phyloP scores from a whole-genome alignment of 2,888 invertebrate species.

The Pammene aurita region DNA sequence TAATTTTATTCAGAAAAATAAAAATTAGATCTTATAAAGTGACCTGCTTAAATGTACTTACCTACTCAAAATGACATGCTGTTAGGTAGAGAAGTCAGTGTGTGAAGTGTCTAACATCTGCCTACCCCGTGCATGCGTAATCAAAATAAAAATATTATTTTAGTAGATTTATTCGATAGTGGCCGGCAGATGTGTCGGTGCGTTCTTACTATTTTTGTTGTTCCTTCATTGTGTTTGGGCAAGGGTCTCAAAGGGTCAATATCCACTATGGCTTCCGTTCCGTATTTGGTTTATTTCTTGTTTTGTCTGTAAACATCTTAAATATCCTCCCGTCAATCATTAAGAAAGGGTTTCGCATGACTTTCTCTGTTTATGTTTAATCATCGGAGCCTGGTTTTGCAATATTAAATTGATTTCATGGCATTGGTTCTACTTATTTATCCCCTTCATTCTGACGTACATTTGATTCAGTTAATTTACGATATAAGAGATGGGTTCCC shows the following conservation, averaged over 20 bases:
- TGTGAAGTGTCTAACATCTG: constrained; percentile 72
- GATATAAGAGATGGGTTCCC: constrained; percentile 48
- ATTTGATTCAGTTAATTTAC: constrained; percentile 47
- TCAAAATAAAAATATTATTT: constrained; percentile 83
- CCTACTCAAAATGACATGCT: constrained; percentile 31
- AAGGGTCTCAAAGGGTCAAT: constrained; percentile 74
- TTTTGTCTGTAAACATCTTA: constrained; percentile 71
- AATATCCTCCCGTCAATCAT: constrained; percentile 63
- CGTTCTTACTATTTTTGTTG: constrained; percentile 75
- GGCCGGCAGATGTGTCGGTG: constrained; percentile 77
- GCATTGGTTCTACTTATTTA: constrained; percentile 50
- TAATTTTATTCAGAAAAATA: no score
- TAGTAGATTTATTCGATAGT: constrained; percentile 82
- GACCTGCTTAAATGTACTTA: neutral
- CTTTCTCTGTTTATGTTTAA: constrained; percentile 32
- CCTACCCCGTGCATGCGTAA: constrained; percentile 76
- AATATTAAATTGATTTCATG: constrained; percentile 53
- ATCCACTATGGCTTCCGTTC: constrained; percentile 75
- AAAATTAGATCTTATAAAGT: no score
- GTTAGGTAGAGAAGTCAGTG: constrained; percentile 47
- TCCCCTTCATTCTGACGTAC: constrained; percentile 47
- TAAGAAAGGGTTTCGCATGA: constrained; percentile 47
- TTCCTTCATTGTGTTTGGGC: constrained; percentile 72
- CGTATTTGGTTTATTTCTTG: constrained; percentile 63
- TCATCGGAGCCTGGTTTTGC: constrained; percentile 23